A percentile compares a stretch with the other conserved stretches of the same genome.
Evolutionary conservation across 37 sponge, comb jelly and placozoan genomes (phyloP).

Genomic region (Spongia lamella): DNA sequence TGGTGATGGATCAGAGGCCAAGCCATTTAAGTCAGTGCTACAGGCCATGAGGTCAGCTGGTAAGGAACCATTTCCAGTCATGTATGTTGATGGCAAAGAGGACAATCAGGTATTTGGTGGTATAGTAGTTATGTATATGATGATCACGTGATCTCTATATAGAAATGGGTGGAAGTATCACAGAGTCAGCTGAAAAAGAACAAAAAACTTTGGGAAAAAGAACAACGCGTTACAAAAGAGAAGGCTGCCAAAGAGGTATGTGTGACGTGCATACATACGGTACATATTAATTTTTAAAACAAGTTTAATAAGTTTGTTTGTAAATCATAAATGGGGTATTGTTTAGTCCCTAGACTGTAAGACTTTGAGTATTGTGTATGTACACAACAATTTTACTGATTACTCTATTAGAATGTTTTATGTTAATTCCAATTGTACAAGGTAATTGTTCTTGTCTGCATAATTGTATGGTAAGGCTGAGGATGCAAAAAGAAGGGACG

Average conservation of each 20-base stretch:
- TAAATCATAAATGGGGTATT: no score
- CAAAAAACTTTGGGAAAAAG: slow-evolving; percentile 75
- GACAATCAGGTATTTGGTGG: slow-evolving; percentile 68
- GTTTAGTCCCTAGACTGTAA: no score
- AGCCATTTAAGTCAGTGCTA: slow-evolving; percentile 85
- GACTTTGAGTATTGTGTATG: no score
- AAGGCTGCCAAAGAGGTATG: slow-evolving; percentile 52
- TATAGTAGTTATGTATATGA: background rate
- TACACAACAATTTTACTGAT: no score
- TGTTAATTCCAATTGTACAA: no score
- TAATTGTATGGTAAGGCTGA: slow-evolving; percentile 41
- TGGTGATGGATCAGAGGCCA: slow-evolving; percentile 76
- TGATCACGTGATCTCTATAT: background rate
- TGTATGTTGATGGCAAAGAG: slow-evolving; percentile 74
- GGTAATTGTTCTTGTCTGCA: background rate
- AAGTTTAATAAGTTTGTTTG: no score
- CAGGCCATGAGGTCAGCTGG: slow-evolving; percentile 72
- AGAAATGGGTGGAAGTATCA: slow-evolving; percentile 74
- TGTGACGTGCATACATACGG: no score
- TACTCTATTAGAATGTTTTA: no score
- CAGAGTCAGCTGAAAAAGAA: slow-evolving; percentile 91
- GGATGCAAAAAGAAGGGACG: slow-evolving; percentile 70
- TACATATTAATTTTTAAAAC: no score
- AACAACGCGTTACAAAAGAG: slow-evolving; percentile 50
- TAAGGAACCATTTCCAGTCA: slow-evolving; percentile 75